Percentiles rank a stretch among this genome's conserved stretches.
These are phyloP conservation scores for Glomeris maerens DNA, from an alignment of 1,140 invertebrate genomes.

Conservation along the genomic window DNA sequence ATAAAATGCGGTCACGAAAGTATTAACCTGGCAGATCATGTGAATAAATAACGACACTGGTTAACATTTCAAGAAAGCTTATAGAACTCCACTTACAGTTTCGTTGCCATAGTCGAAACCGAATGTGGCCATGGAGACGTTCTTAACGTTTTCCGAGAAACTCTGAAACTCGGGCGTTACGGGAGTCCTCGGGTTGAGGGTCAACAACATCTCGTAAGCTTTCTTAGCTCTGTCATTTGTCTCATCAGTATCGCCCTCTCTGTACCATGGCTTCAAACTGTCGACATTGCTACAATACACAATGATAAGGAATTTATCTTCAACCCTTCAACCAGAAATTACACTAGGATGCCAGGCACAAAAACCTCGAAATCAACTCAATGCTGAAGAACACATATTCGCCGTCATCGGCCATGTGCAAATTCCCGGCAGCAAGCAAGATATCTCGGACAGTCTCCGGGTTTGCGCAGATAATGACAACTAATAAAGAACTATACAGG, in stretches of 20 bases:
- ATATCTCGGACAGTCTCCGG: conserved; percentile 74
- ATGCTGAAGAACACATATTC: conserved; percentile 98
- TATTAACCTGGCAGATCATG: conserved; percentile 45
- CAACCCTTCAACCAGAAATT: neutral
- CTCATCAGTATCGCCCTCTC: conserved; percentile 57
- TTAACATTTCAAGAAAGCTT: no score
- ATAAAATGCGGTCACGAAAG: conserved; percentile 87
- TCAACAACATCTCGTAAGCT: conserved; percentile 79
- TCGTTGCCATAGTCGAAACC: conserved; percentile 47
- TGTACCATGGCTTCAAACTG: conserved; percentile 62
- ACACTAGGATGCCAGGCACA: conserved; percentile 26
- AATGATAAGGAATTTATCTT: conserved; percentile 7
- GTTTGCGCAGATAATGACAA: conserved; percentile 85
- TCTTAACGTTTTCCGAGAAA: conserved; percentile 64
- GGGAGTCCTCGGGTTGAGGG: conserved; percentile 70
- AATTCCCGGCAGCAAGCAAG: conserved; percentile 72
- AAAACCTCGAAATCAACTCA: conserved; percentile 88
- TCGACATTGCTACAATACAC: conserved; percentile 29
- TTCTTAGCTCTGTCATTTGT: conserved; percentile 68
- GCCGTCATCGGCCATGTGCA: conserved; percentile 85
- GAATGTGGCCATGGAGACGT: conserved; percentile 58
- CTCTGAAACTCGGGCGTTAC: conserved; percentile 54
- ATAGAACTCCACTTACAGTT: conserved; percentile 33
- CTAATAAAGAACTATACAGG: conserved; percentile 60
- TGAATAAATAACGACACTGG: no score